Evolutionary conservation across 2,888 invertebrate species (phyloP), one percentile per base, ranked within the genome.

Genomic region (Zele albiditarsus): DNA sequence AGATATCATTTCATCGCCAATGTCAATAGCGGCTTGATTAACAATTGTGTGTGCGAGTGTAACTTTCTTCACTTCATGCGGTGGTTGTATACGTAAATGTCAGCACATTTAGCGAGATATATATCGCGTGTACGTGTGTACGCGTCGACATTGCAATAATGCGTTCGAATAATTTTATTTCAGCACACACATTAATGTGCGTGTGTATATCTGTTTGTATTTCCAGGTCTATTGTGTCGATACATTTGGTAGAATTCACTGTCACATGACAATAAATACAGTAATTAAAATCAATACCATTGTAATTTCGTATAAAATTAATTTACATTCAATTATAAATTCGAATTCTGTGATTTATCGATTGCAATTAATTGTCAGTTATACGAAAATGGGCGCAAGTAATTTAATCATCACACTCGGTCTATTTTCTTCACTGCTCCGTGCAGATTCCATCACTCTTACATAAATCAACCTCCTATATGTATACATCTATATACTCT

Each of bases 1-100:
- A 84, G 82, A 83, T 85, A 85, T 85, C 84, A 85, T 85, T 83
- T 82, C 83, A 82, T 79, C 80, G 27, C 20, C 53, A 53, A 53
- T 82, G 81, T 85, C 86, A 85, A 85, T 86, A 82, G 83, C 72
- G 74, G 78, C 80, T 81, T 84, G 84, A 85, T 86, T 85, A 84
- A 82, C 82, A 82, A 84, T 84, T 85, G 83, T 85, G 80, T 80
- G n/a, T 53, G 53, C 53, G 53, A 20, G n/a, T 20, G n/a, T 53
- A 81, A 81, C 80, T 74, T 57, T 67, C 70, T 74, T 73, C 68
- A 69, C 67, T 62, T 73, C 76, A 53, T 20, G 53, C 23, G 4
- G 12, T 23, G 6, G n/a, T 23, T 23, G 20, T 20, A 53, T 10
- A 23, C 65, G 49, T 58, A 67, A 65, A 74, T 57, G 66, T 63